phyloP scores from a whole-genome alignment of 1,140 invertebrate species.

The Caenorhabditis briggsae region DNA sequence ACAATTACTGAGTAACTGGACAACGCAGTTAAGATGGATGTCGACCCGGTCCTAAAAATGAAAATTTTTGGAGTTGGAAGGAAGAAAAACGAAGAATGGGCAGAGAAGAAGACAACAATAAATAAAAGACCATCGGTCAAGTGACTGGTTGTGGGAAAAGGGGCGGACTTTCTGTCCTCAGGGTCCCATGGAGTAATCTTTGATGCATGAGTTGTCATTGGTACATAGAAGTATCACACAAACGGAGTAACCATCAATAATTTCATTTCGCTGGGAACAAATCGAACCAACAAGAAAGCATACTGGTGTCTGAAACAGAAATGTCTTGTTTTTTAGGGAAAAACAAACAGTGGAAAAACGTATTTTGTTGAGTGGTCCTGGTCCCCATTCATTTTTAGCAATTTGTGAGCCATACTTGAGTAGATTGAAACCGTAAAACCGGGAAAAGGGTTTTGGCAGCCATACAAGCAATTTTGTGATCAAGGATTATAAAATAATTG shows the following conservation, averaged over 20 bases:
- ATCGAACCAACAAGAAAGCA: background rate
- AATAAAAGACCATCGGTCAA: slow-evolving; percentile 43
- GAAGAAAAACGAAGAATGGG: background rate
- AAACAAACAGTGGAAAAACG: no score
- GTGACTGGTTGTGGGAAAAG: slow-evolving; percentile 13
- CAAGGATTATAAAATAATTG: no score
- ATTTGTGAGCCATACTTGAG: no score
- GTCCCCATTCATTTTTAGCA: no score
- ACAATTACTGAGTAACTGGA: background rate
- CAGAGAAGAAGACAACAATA: background rate
- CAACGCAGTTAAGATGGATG: background rate
- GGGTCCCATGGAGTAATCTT: slow-evolving; percentile 9
- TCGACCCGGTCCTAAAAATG: background rate
- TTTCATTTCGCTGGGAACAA: slow-evolving; percentile 2
- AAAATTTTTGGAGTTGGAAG: background rate
- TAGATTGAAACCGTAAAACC: no score
- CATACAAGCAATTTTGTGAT: no score
- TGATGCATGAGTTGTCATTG: slow-evolving; percentile 25
- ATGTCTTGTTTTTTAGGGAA: no score
- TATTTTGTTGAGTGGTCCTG: no score
- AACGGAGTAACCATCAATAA: background rate
- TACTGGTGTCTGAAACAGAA: no score
- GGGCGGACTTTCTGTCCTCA: background rate
- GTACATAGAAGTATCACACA: slow-evolving; percentile 38
- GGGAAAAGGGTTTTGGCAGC: no score